Conservation (phyloP, 2,113 vertebrate genomes). For the Lophura nycthemera region DNA sequence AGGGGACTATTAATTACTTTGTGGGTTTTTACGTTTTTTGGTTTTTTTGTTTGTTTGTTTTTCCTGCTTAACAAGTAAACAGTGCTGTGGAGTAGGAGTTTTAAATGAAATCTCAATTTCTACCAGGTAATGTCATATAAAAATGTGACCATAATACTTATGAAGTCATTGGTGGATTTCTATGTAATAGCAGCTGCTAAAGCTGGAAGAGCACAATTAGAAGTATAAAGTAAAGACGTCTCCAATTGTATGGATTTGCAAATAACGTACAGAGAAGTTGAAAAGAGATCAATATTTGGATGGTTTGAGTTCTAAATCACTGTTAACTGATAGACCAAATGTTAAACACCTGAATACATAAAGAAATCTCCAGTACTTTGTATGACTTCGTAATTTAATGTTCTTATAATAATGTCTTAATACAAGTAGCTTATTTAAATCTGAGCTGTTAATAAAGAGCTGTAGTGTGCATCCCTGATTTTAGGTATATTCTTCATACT, state of each 20-base stretch:
- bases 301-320: constrained; percentile 11
- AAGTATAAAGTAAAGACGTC: background rate
- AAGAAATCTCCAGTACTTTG: background rate
- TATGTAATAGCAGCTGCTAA: background rate
- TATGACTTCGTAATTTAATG: constrained; percentile 33
- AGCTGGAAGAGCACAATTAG: background rate
- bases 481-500: background rate
- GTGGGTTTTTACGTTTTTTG: background rate
- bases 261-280: background rate
- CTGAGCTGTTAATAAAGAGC: constrained; percentile 39
- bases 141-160: background rate
- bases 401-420: constrained; percentile 13
- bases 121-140: background rate
- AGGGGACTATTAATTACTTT: background rate
- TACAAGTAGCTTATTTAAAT: constrained; percentile 39
- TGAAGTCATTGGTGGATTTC: background rate
- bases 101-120: background rate
- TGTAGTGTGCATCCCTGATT: background rate
- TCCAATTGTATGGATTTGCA: background rate
- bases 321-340: background rate
- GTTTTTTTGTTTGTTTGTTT: background rate
- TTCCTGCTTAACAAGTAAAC: background rate
- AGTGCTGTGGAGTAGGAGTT: background rate
- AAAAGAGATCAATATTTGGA: background rate
- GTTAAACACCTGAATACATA: background rate